phyloP scores from a whole-genome alignment of 2,888 invertebrate genomes.

The Eurois occulta region DNA sequence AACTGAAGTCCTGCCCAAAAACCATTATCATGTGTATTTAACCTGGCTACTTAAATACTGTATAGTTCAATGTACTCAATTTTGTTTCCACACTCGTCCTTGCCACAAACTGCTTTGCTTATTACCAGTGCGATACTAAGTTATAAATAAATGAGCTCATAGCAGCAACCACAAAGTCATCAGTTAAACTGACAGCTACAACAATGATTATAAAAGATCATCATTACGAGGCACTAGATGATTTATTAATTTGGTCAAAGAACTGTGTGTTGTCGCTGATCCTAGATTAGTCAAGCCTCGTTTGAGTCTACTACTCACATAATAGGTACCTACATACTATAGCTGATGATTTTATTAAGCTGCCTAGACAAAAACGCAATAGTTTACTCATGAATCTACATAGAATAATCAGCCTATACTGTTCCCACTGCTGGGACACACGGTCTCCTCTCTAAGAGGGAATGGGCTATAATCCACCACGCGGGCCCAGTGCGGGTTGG shows the following conservation, averaged over 20 bases:
- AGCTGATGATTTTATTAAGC: neutral
- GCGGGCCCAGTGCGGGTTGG: too few species aligned
- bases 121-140: neutral
- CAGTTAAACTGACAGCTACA: conserved; percentile 24
- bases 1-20: neutral
- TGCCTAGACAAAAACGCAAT: neutral
- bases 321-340: neutral
- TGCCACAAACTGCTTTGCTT: neutral
- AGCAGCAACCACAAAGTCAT: conserved; percentile 13
- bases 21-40: neutral
- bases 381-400: neutral
- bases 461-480: too few species aligned
- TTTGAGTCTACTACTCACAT: neutral
- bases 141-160: conserved; percentile 8
- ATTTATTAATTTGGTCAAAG: conserved; percentile 10
- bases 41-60: neutral
- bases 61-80: neutral
- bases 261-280: neutral
- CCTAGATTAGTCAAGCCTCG: conserved; percentile 10
- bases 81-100: conserved; percentile 22
- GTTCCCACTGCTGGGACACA: too few species aligned
- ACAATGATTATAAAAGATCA: conserved; percentile 25
- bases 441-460: too few species aligned
- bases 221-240: conserved; percentile 16
- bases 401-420: too few species aligned